Conservation (phyloP, 2,888 invertebrate genomes). For the Acrobasis repandana region DNA sequence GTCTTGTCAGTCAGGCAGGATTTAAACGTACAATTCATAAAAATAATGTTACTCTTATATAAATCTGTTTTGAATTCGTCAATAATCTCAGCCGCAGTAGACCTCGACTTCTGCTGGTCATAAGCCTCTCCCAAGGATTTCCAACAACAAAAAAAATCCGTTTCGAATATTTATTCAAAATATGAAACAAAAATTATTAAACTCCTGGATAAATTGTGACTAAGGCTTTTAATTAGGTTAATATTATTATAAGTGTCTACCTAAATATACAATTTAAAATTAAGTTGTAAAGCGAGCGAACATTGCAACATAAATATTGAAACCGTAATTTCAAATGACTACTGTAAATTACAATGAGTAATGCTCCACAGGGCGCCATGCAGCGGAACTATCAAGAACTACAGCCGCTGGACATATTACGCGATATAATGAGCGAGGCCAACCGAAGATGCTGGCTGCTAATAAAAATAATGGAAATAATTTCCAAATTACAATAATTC, state of each 20-base stretch:
- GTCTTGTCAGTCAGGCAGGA: too few species aligned
- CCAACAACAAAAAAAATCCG: too few species aligned
- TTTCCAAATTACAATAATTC: slow-evolving; percentile 9
- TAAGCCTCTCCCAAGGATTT: too few species aligned
- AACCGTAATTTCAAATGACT: slow-evolving; percentile 21
- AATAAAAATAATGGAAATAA: slow-evolving; percentile 14
- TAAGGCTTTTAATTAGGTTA: too few species aligned
- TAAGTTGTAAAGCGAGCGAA: slow-evolving; percentile 8
- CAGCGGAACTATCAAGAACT: slow-evolving; percentile 24
- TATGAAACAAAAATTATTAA: background rate
- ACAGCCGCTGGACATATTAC: slow-evolving; percentile 21
- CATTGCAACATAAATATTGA: slow-evolving; percentile 17
- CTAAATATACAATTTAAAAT: background rate
- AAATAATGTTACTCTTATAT: background rate
- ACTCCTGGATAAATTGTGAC: background rate
- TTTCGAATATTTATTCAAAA: background rate
- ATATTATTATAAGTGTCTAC: too few species aligned
- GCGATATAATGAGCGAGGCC: slow-evolving; percentile 20
- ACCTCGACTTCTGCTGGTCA: too few species aligned
- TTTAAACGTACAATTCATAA: background rate
- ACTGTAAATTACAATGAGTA: slow-evolving; percentile 23
- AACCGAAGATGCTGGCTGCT: slow-evolving; percentile 17
- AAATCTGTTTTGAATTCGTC: background rate
- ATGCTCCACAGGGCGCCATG: slow-evolving; percentile 23
- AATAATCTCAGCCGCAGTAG: too few species aligned